phyloP scores from a whole-genome alignment of 2,888 invertebrate species.

The Nephrotoma flavescens region DNA sequence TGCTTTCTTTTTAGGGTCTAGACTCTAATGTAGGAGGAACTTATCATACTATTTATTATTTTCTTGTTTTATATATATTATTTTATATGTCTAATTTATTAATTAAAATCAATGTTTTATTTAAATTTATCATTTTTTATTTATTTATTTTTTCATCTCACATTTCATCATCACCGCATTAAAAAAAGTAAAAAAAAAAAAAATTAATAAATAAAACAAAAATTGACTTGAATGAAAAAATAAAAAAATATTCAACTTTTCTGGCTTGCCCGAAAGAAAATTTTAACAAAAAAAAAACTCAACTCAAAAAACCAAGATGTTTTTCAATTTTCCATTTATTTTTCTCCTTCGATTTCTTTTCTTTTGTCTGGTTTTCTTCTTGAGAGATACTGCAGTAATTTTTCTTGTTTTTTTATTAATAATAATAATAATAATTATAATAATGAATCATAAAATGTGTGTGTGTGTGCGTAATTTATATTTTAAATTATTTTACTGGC shows the following conservation, averaged over 20 bases:
- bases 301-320: not conserved
- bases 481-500: slow-evolving; percentile 47
- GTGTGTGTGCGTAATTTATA: slow-evolving; percentile 7
- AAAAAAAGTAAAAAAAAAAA: not conserved
- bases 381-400: slow-evolving; percentile 2
- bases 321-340: not conserved
- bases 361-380: not conserved
- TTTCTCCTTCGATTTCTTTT: not conserved
- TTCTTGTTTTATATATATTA: not conserved
- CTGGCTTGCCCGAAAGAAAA: not conserved
- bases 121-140: not conserved
- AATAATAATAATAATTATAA: not conserved
- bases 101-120: not conserved
- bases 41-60: not conserved
- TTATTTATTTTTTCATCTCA: not conserved
- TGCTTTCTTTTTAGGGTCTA: not conserved
- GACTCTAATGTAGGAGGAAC: not conserved
- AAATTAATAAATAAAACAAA: not conserved
- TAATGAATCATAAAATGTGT: slow-evolving; percentile 4
- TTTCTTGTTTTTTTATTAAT: not conserved
- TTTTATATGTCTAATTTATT: not conserved
- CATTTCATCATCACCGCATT: not conserved
- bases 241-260: not conserved
- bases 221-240: not conserved
- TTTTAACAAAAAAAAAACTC: not conserved